Conservation (phyloP, 2,113 vertebrate genomes). For the Passer montanus region DNA sequence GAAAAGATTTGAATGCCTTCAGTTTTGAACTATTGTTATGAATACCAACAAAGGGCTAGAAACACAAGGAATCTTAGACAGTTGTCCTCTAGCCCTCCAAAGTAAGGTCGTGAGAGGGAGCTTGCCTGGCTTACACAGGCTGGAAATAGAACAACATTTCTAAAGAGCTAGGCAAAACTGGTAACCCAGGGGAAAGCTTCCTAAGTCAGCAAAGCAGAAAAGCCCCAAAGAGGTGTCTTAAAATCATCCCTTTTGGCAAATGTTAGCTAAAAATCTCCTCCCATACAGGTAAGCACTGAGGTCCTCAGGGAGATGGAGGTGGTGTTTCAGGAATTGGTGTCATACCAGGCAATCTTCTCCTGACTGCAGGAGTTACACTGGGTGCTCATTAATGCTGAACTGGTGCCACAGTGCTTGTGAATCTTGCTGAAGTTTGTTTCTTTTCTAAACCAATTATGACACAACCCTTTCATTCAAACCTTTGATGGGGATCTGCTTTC, state of each 20-base stretch:
- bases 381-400: background rate
- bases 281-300: background rate
- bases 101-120: accelerated
- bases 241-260: background rate
- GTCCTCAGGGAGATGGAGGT: background rate
- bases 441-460: background rate
- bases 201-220: background rate
- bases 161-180: background rate
- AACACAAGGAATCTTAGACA: background rate
- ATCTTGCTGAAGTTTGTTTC: background rate
- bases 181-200: background rate
- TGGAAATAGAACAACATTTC: background rate
- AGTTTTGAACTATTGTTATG: background rate
- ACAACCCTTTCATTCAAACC: background rate
- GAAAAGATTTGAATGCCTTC: background rate
- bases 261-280: background rate
- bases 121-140: background rate
- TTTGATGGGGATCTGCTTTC: background rate
- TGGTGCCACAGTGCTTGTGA: background rate
- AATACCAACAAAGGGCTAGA: background rate
- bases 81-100: background rate
- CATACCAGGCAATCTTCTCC: background rate
- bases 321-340: background rate
- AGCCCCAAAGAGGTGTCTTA: background rate
- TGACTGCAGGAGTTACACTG: background rate